Base-by-base conservation (phyloP, 2,113 vertebrate species). In the Bothrops jararaca region DNA sequence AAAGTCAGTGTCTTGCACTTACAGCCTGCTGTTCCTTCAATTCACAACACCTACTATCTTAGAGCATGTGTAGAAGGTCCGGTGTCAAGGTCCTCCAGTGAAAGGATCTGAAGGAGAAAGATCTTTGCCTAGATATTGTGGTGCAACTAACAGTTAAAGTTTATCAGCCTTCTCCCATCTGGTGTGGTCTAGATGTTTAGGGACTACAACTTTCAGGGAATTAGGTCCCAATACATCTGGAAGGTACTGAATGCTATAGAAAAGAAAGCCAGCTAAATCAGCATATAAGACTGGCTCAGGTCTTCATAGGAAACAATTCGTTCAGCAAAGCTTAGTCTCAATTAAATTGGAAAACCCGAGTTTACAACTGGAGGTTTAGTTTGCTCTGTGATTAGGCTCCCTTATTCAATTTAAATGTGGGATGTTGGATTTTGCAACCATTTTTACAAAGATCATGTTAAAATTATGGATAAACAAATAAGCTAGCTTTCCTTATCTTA, bases 381-480 rank as follows among this genome's bases (percentile, higher is more conserved):
- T 80, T 80, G 20, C 2, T 48, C 45, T 53, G 80, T 80, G 15
- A 15, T 29, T 23, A 42, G 10, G 24, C 54, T 29, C 54, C 57
- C 54, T 86, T 60, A 45, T 48, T 39, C 23, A 57, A 6, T 54
- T n/a, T 50, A 60, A 48, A 45, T 34, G 90, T 86, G 8, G 26
- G 8, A 24, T 50, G 56, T 86, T 86, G 42, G 24, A 91, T 45
- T 86, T 34, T 34, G 53, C 1, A 58, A 56, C 9, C 45, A 48
- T 50, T 53, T 22, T 89, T 22, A 18, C 54, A 93, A 90, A 56
- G n/a, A 87, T 95, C 58, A 93, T 90, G 91, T 92, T 94, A 85
- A 80, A 11, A 18, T 0, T 93, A 91, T 92, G 53, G 56, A 74
- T 94, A 93, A 93, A 56, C 90, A 94, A 85, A 91, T 93, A 39